Base-by-base conservation (phyloP, 2,113 vertebrate species). In the Coptodon rendalli region DNA sequence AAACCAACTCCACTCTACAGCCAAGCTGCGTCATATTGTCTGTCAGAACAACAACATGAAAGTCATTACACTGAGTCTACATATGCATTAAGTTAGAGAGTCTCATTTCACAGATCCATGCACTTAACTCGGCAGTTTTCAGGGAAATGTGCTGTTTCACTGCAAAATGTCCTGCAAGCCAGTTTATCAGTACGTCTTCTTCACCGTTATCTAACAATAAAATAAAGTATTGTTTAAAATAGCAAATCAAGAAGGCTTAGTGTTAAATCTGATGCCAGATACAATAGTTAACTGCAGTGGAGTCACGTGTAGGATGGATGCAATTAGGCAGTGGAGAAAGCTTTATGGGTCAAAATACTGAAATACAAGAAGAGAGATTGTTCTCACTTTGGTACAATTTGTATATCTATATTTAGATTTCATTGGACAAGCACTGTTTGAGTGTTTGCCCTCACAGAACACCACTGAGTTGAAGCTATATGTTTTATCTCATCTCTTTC, bases 51-150 rank as follows among this genome's bases (percentile, higher is more conserved):
- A 57, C 24, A 57, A 57, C 56, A 57, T 13, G 3, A 57, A 57
- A 57, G 56, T 57, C 3, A 16, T 57, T 57, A 57, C 24, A 34
- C 29, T 61, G 57, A 19, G 34, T 61, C 8, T 31, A 19, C 34
- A 61, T 61, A 17, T 31, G 14, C 57, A 61, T 63, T 63, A 36
- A 36, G 31, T 36, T 36, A 11, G 56, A 29, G 56, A 14, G 0
- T n/a, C 61, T n/a, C 17, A 38, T 36, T 66, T 36, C 61, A 66
- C 61, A 12, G 31, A 3, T n/a, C 31, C 17, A 0, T 38, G 9
- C 0, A 66, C 4, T 36, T 36, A 57, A 57, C 0, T 6, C 6
- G 1, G 6, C 31, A 11, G n/a, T 63, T 61, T 61, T 63, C 4
- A 31, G 2, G 57, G 27, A 59, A 59, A 59, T 31, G 14, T 19